Percentiles rank a stretch among this genome's conserved stretches.
Conservation (phyloP, 1,140 invertebrate genomes). For the Neodiprion pinetum region DNA sequence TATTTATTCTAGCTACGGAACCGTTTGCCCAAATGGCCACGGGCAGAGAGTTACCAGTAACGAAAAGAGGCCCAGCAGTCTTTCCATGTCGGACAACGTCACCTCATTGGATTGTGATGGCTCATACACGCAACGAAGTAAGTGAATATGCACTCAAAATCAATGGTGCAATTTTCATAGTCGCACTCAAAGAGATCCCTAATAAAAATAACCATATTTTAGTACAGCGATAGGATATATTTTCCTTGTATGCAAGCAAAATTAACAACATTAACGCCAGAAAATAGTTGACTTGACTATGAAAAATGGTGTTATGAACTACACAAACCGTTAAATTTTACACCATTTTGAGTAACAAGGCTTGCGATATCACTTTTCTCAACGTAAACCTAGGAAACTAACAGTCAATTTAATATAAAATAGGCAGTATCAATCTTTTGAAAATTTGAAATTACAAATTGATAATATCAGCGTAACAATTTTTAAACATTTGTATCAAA, state of each 20-base stretch:
- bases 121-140: conserved; percentile 56
- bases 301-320: neutral
- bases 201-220: conserved; percentile 18
- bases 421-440: too few species aligned
- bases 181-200: conserved; percentile 31
- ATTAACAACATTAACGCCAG: too few species aligned
- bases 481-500: too few species aligned
- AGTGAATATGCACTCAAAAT: conserved; percentile 29
- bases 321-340: too few species aligned
- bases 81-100: conserved; percentile 75
- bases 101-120: conserved; percentile 66
- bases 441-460: too few species aligned
- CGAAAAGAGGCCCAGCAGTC: conserved; percentile 51
- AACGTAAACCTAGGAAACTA: conserved; percentile 17
- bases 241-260: conserved; percentile 12
- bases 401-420: too few species aligned
- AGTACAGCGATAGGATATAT: conserved; percentile 19
- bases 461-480: too few species aligned
- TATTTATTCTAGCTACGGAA: conserved; percentile 58
- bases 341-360: conserved; percentile 41
- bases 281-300: too few species aligned
- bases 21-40: conserved; percentile 60
- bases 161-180: conserved; percentile 17
- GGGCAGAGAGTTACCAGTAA: conserved; percentile 46
- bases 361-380: conserved; percentile 52